phyloP scores from a whole-genome alignment of 2,888 invertebrate genomes.

The Camponotus fellah region DNA sequence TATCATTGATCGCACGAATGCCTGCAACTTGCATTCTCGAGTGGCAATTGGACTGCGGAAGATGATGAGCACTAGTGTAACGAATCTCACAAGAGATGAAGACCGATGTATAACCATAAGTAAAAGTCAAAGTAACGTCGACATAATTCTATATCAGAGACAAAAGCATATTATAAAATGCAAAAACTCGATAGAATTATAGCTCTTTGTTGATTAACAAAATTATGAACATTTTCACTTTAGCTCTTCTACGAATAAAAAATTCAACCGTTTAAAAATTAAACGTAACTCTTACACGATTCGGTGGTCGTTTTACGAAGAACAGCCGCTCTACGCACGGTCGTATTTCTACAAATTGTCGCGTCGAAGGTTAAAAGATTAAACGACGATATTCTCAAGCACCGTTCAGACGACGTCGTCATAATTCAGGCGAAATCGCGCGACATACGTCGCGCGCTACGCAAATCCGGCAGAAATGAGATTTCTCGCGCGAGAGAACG shows the following conservation, averaged over 20 bases:
- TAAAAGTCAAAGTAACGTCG: not conserved
- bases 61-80: conserved; percentile 28
- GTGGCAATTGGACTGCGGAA: conserved; percentile 70
- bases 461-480: conserved; percentile 22
- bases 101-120: not conserved
- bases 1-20: conserved; percentile 75
- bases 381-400: conserved; percentile 33
- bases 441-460: conserved; percentile 20
- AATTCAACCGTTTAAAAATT: not conserved
- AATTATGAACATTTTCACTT: not conserved
- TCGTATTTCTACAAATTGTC: conserved; percentile 29
- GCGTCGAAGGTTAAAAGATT: conserved; percentile 15
- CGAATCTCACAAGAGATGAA: conserved; percentile 2
- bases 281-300: not conserved
- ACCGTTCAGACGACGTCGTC: not conserved
- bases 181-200: not conserved
- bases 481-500: conserved; percentile 29
- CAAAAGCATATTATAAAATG: not conserved
- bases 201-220: not conserved
- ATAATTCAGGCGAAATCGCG: conserved; percentile 34
- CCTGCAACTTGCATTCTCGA: conserved; percentile 74
- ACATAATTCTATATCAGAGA: not conserved
- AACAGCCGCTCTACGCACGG: not conserved
- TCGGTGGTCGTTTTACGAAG: not conserved
- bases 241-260: not conserved